These are phyloP conservation scores for Drosophila sulfurigaster DNA, from an alignment of 1,140 invertebrate species.

Conservation along the genomic window DNA sequence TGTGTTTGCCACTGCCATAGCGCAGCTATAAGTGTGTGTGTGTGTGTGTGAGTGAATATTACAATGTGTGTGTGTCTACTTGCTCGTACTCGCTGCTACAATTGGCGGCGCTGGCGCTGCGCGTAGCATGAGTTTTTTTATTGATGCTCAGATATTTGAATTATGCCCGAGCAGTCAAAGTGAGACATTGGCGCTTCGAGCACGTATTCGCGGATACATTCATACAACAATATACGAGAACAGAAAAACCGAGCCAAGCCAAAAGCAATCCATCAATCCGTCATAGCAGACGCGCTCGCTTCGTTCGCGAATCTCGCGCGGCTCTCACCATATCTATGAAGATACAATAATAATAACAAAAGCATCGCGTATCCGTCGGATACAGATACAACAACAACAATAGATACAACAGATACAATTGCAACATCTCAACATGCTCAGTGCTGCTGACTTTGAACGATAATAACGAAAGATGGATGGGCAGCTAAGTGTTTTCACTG, in stretches of 20 bases:
- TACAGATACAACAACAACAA: constrained; percentile 26
- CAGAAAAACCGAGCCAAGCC: constrained; percentile 39
- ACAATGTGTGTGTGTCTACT: constrained; percentile 47
- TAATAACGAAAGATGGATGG: constrained; percentile 73
- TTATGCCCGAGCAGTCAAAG: constrained; percentile 85
- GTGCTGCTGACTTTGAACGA: constrained; percentile 43
- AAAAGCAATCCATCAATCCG: constrained; percentile 51
- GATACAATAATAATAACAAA: constrained; percentile 18
- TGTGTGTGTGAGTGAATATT: neutral
- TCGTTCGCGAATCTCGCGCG: constrained; percentile 37
- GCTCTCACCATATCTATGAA: constrained; percentile 7
- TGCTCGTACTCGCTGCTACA: constrained; percentile 78
- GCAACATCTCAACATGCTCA: constrained; percentile 30
- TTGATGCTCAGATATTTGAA: constrained; percentile 85
- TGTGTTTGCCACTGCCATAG: constrained; percentile 35
- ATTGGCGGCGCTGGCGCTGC: constrained; percentile 65
- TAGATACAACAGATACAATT: constrained; percentile 8
- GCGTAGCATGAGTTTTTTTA: constrained; percentile 77
- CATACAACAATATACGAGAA: constrained; percentile 29
- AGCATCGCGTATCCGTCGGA: constrained; percentile 57
- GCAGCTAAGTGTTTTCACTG: constrained; percentile 64
- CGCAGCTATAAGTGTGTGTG: constrained; percentile 12
- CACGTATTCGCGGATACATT: constrained; percentile 84
- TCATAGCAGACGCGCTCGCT: constrained; percentile 35
- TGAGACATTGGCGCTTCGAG: constrained; percentile 85